Evolutionary conservation across 1,140 invertebrate species (phyloP), one percentile per base, ranked within the genome.

Genomic region (Aphelenchoides besseyi): DNA sequence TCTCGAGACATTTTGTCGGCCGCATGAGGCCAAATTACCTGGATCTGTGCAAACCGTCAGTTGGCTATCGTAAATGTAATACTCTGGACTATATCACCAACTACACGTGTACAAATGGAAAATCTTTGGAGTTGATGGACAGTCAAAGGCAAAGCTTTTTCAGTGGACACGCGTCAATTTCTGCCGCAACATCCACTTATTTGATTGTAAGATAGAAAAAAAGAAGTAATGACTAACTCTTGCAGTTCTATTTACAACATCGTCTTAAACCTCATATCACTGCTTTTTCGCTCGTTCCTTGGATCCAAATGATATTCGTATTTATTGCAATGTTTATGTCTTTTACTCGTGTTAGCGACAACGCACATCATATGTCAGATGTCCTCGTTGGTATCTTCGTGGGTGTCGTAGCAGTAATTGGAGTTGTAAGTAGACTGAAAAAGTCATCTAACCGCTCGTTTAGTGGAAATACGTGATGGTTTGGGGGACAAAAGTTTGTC

Each of bases 241-340:
- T 18, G 5, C 18, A 59, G 55, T 16, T 59, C 12, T 59, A 59
- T 33, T 28, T 59, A 8, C 55, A 59, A 33, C 55, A 59, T 33
- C 55, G 55, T 33, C 55, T 59, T 5, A 59, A 18, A 8, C 55
- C 5, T 29, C 55, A 18, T 5, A 8, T 59, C 5, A 28, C 5
- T 8, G 23, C 5, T 28, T 59, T 59, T 59, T 5, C 55, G 12
- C 5, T 59, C 23, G 55, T 59, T 28, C 55, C 55, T 5, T 59
- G 55, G 5, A 59, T 59, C 18, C 55, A 59, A 59, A 8, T 33
- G 55, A 5, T 59, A 5, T 8, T 59, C 55, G 41, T 48, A 23
- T 48, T 48, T 12, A 48, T 48, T 48, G 12, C 12, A 16, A 23
- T 23, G 41, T 48, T 12, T 12, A 48, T 48, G 41, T 48, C 41